Conservation (phyloP, 2,797 vertebrate species). For the Peromyscus attwateri region DNA sequence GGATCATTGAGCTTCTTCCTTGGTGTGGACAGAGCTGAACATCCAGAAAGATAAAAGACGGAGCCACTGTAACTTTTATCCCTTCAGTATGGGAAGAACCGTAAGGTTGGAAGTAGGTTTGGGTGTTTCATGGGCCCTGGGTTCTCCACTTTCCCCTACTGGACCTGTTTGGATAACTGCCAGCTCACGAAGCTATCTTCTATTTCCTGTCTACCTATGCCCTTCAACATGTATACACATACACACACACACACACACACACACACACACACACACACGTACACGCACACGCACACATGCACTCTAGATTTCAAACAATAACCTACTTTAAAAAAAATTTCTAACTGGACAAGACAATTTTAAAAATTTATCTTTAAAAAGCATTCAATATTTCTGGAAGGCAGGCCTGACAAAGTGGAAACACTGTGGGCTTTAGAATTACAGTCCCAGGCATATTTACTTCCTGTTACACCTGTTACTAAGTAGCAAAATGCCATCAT, state of each 20-base stretch:
- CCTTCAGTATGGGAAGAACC: not conserved
- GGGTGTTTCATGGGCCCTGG: not conserved
- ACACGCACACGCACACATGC: no score
- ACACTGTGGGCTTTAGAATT: not conserved
- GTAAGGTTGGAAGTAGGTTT: not conserved
- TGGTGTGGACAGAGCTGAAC: not conserved
- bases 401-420: not conserved
- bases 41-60: not conserved
- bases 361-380: not conserved
- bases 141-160: not conserved
- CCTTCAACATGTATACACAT: not conserved
- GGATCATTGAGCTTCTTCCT: no score
- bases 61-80: not conserved
- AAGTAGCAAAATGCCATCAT: conserved; percentile 19
- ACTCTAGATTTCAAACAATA: conserved; percentile 45
- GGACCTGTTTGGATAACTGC: not conserved
- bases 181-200: not conserved
- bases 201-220: not conserved
- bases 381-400: conserved; percentile 22
- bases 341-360: not conserved
- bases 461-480: not conserved
- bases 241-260: not conserved
- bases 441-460: not conserved
- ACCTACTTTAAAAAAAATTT: conserved; percentile 54
- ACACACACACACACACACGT: not conserved